These are phyloP conservation scores for Xestia c-nigrum DNA, from an alignment of 2,888 invertebrate species.

Conservation along the genomic window DNA sequence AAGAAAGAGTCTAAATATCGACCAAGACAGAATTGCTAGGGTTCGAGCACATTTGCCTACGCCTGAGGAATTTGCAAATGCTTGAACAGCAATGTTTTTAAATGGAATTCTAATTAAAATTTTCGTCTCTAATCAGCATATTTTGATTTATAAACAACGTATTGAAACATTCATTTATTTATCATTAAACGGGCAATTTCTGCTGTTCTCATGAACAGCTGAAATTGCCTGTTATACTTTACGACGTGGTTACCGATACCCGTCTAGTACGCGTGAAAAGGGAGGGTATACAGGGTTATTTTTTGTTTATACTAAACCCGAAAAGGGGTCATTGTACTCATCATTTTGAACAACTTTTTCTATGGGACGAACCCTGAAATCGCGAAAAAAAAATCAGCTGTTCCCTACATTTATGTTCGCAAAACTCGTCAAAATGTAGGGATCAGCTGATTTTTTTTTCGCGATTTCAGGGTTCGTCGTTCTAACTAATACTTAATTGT, in stretches of 20 bases:
- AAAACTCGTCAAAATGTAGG: too few relatives aligned
- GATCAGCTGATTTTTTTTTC: too few relatives aligned
- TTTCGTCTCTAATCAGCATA: neutral
- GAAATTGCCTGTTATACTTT: neutral
- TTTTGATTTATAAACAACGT: constrained; percentile 5
- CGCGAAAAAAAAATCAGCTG: too few relatives aligned
- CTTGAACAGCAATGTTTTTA: constrained; percentile 61
- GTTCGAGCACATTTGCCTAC: constrained; percentile 93
- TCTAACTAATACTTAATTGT: neutral
- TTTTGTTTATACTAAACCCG: too few relatives aligned
- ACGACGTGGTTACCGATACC: neutral
- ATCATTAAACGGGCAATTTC: neutral
- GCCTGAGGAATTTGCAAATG: constrained; percentile 91
- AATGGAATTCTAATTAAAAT: constrained; percentile 17
- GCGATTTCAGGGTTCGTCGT: too few relatives aligned
- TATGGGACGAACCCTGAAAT: too few relatives aligned
- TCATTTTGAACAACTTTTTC: neutral
- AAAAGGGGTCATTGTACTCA: neutral
- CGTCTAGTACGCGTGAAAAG: neutral
- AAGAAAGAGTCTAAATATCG: constrained; percentile 92
- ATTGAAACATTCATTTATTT: neutral
- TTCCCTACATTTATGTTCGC: too few relatives aligned
- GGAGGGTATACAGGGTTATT: too few relatives aligned
- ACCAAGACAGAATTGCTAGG: constrained; percentile 91
- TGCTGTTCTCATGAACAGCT: neutral